Base-by-base conservation (phyloP, 2,888 invertebrate genomes). In the Panorpa germanica region DNA sequence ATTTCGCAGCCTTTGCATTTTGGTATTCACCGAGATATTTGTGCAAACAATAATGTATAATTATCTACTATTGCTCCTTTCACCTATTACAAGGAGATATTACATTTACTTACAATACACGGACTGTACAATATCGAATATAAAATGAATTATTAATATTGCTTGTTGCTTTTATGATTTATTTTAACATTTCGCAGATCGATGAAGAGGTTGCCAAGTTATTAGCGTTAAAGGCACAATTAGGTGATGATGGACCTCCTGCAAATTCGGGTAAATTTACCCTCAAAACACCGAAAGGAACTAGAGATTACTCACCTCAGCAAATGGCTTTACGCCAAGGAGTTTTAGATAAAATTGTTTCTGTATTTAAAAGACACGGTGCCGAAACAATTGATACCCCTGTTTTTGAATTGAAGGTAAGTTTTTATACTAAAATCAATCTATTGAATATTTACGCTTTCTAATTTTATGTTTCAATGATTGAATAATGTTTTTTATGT, bases 331-430 rank as follows among this genome's bases (percentile, higher is more conserved):
- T 98, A 34, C 67, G 96, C 17, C 74, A 85, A 43, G 63, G 66
- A 35, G 85, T 90, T 2, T 60, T 99, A 39, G 69, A 78, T 35
- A 86, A 81, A 53, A 85, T 98, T 38, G 65, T 82, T 13, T 53
- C 66, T 4, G 80, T 90, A 32, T 99, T 99, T 50, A 90, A 95
- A 50, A 77, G 76, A 38, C 96, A 99, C 47, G 98, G 98, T 21
- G 98, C 93, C 11, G 91, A 90, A 49, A 86, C 91, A 12, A 93
- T 99, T 47, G 98, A 99, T 47, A 96, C 96, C 14, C 96, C 96
- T 24, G 83, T 96, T 11, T 95, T 96, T 63, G 96, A 96, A 56
- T 57, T 95, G 10, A 95, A 86, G 68, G 90, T 86, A 51, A 42
- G 37, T 36, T 15, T 14, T 11, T 8, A 10, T 30, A n/a, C 11